Evolutionary conservation across 2,888 invertebrate species (phyloP).

Genomic region (Diaperis boleti): DNA sequence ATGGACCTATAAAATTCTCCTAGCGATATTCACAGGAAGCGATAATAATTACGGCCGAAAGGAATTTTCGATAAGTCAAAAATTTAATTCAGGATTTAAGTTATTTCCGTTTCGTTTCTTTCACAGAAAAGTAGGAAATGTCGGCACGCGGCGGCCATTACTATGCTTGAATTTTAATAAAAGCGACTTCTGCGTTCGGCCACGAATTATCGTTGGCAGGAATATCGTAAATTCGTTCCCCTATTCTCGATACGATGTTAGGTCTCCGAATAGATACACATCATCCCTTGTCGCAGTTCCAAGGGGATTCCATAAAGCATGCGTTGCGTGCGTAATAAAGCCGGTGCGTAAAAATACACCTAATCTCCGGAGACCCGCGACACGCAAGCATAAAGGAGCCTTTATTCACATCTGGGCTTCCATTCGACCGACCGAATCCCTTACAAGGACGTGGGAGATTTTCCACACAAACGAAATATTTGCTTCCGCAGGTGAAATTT

Average conservation of each 20-base stretch:
- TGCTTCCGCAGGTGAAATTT: conserved; percentile 34
- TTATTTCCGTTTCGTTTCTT: not conserved
- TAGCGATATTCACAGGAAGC: conserved; percentile 1
- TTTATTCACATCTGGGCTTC: conserved; percentile 35
- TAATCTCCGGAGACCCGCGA: conserved; percentile 39
- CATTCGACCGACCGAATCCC: conserved; percentile 31
- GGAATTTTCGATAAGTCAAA: conserved; percentile 3
- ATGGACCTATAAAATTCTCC: conserved; percentile 20
- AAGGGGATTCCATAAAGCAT: conserved; percentile 26
- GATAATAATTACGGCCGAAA: conserved; percentile 11
- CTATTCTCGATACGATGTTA: no score
- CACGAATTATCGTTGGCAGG: not conserved
- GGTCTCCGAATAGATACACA: no score
- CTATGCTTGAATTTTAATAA: not conserved
- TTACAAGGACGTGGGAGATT: conserved; percentile 16
- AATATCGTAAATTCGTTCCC: no score
- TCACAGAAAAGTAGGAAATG: no score
- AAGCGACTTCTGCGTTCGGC: not conserved
- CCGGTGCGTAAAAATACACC: conserved; percentile 38
- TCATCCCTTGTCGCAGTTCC: conserved; percentile 8
- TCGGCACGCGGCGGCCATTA: not conserved
- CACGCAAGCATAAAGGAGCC: conserved; percentile 36
- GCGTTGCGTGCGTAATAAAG: conserved; percentile 39
- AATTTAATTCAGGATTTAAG: no score
- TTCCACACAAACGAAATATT: conserved; percentile 25